These are phyloP conservation scores for Oreamnos americanus DNA, from an alignment of 2,113 vertebrate genomes.

Conservation along the genomic window DNA sequence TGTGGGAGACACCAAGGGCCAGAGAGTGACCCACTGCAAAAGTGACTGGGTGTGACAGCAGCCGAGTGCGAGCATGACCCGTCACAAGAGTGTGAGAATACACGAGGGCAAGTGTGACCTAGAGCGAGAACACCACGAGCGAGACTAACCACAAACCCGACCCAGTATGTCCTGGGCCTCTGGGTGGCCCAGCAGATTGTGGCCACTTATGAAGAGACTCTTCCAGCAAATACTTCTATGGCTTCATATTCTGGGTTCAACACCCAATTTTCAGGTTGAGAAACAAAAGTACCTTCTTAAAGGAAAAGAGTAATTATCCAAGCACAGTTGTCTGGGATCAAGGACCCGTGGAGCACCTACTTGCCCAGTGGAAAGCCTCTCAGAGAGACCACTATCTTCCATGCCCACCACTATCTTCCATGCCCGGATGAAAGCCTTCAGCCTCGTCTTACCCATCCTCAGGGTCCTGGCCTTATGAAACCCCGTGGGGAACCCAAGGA, in stretches of 20 bases:
- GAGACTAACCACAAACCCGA: accelerated
- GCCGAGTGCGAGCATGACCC: accelerated
- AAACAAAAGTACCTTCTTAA: not conserved
- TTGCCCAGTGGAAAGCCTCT: not conserved
- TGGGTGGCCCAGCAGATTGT: not conserved
- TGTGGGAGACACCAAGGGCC: accelerated
- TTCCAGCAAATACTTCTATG: not conserved
- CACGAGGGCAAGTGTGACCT: not conserved
- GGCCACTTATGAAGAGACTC: not conserved
- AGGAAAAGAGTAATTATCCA: not conserved
- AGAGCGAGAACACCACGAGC: accelerated
- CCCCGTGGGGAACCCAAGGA: not conserved
- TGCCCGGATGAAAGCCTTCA: not conserved
- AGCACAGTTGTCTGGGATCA: not conserved
- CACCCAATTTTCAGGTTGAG: not conserved
- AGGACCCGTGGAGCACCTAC: accelerated
- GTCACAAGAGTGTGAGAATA: not conserved
- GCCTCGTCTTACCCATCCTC: not conserved
- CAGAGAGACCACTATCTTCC: not conserved
- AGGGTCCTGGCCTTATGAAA: accelerated
- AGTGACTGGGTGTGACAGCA: accelerated
- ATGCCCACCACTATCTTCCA: not conserved
- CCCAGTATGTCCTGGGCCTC: accelerated
- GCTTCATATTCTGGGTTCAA: not conserved
- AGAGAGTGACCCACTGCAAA: accelerated